Conservation (phyloP, 2,888 invertebrate species). For the Gisinianus flammeolus region DNA sequence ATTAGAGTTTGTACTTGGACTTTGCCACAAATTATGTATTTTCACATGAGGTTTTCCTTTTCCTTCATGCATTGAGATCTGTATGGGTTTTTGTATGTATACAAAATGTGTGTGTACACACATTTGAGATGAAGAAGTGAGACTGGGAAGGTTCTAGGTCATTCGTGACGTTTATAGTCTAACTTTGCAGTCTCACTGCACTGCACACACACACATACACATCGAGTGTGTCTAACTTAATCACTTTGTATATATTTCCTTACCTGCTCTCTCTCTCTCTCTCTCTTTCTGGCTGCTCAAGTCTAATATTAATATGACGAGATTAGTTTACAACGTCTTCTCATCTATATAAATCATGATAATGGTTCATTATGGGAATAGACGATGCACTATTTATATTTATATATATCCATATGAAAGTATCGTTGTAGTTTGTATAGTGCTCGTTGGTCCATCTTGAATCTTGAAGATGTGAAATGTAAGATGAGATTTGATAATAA, state of each 20-base stretch:
- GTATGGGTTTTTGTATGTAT: not conserved
- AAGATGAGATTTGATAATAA: not conserved
- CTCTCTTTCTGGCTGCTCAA: not conserved
- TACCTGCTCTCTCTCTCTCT: slow-evolving; percentile 11
- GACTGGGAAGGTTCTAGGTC: slow-evolving; percentile 32
- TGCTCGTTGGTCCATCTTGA: not conserved
- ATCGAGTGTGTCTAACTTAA: not conserved
- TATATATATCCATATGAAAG: not conserved
- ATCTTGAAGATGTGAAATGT: not conserved
- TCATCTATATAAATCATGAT: not conserved
- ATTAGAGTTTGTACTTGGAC: slow-evolving; percentile 25
- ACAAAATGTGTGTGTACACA: not conserved
- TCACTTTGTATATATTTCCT: not conserved
- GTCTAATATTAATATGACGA: not conserved
- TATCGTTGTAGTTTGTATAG: not conserved
- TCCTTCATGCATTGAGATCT: not conserved
- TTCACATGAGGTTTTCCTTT: not conserved
- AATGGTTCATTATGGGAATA: not conserved
- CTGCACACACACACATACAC: not conserved
- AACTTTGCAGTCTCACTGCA: slow-evolving; percentile 2
- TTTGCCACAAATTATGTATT: slow-evolving; percentile 11
- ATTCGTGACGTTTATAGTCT: slow-evolving; percentile 22
- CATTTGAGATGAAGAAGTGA: not conserved
- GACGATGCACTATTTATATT: not conserved
- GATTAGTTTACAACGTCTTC: not conserved